Conservation (phyloP, 2,888 invertebrate species). For the Epicampocera succincta region DNA sequence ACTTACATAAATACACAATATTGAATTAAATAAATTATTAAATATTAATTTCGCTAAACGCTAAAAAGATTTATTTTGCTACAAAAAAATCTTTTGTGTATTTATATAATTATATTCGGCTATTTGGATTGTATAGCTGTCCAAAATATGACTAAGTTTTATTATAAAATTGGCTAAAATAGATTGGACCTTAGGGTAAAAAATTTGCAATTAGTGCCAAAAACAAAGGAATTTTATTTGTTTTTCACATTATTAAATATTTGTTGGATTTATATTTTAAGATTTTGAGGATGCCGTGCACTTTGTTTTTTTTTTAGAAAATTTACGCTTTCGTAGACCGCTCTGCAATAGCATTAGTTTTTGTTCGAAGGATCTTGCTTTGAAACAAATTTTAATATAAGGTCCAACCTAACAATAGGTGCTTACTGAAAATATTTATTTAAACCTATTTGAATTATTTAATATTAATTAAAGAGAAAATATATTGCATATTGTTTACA, state of each 20-base stretch:
- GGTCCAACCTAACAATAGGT: not conserved
- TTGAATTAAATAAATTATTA: not conserved
- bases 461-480: conserved; percentile 24
- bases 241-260: too few relatives aligned
- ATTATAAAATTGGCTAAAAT: not conserved
- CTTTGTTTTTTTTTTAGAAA: too few relatives aligned
- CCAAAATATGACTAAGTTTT: conserved; percentile 55
- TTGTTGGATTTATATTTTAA: too few relatives aligned
- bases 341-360: too few relatives aligned
- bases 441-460: not conserved
- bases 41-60: not conserved
- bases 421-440: conserved; percentile 8
- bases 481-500: conserved; percentile 61
- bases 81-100: conserved; percentile 3
- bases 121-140: conserved; percentile 74
- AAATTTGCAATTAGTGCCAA: not conserved
- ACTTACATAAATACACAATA: conserved; percentile 37
- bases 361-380: too few relatives aligned
- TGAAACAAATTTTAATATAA: too few relatives aligned
- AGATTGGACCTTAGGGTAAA: not conserved
- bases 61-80: not conserved
- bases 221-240: too few relatives aligned
- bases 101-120: conserved; percentile 51
- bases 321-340: too few relatives aligned
- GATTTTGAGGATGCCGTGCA: too few relatives aligned